These are phyloP conservation scores for Autographa gamma DNA, from an alignment of 2,888 invertebrate species.

Conservation along the genomic window DNA sequence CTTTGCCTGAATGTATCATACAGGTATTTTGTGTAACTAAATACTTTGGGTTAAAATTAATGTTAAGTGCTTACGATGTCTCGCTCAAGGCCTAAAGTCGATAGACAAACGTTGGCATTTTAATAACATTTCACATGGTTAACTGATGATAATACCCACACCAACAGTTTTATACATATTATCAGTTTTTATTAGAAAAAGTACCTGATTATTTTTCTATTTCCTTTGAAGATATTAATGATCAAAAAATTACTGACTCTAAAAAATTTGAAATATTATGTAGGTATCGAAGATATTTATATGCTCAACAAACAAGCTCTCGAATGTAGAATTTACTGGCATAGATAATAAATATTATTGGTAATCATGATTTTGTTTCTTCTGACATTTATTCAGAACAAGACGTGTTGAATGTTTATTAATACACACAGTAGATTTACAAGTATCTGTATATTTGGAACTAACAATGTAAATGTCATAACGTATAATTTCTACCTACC, in stretches of 20 bases:
- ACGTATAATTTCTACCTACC: too few species aligned
- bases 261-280: neutral
- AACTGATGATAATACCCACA: neutral
- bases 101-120: neutral
- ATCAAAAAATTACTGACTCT: too few species aligned
- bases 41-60: slow-evolving; percentile 9
- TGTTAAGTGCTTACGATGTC: slow-evolving; percentile 8
- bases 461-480: too few species aligned
- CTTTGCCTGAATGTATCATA: slow-evolving; percentile 39
- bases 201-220: neutral
- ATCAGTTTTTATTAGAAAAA: neutral
- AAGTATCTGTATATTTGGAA: too few species aligned
- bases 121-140: neutral
- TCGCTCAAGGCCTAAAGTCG: slow-evolving; percentile 48
- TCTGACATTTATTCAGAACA: too few species aligned
- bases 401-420: too few species aligned
- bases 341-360: too few species aligned
- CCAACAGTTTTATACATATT: neutral
- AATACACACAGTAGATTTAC: too few species aligned
- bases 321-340: too few species aligned
- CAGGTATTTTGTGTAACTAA: slow-evolving; percentile 55
- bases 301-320: neutral
- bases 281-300: neutral
- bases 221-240: neutral
- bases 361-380: too few species aligned